Conservation (phyloP, 30 jellyfish, hydroid and myxozoan species). For the Turritopsis dohrnii region DNA sequence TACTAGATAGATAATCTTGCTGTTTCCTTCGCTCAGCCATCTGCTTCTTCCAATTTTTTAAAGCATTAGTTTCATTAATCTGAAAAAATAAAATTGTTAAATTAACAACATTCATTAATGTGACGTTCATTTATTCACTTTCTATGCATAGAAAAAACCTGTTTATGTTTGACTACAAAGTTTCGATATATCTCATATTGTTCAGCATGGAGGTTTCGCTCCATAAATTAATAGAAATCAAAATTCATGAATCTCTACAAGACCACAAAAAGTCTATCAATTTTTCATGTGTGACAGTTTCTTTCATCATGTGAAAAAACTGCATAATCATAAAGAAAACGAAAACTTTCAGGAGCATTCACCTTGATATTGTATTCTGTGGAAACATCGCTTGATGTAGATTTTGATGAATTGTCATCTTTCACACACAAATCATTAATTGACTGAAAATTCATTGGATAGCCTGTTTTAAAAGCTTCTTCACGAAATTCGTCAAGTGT, state of each 20-base stretch:
- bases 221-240: no score
- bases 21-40: constrained; percentile 60
- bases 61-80: constrained; percentile 71
- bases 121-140: no score
- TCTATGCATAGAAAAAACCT: no score
- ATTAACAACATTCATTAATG: no score
- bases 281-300: no score
- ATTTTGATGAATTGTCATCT: not conserved
- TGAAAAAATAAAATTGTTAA: not conserved
- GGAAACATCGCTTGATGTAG: not conserved
- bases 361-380: not conserved
- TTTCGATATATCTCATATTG: no score
- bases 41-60: constrained; percentile 76
- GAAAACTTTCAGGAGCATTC: not conserved
- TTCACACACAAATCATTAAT: not conserved
- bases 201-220: no score
- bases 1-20: constrained; percentile 59
- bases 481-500: constrained; percentile 1
- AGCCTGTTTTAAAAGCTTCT: not conserved
- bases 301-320: no score
- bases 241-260: no score
- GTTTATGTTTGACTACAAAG: no score
- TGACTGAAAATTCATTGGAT: not conserved
- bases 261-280: no score
- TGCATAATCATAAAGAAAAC: no score